Base-by-base conservation (phyloP, 2,888 invertebrate genomes). In the Smittia sp. region DNA sequence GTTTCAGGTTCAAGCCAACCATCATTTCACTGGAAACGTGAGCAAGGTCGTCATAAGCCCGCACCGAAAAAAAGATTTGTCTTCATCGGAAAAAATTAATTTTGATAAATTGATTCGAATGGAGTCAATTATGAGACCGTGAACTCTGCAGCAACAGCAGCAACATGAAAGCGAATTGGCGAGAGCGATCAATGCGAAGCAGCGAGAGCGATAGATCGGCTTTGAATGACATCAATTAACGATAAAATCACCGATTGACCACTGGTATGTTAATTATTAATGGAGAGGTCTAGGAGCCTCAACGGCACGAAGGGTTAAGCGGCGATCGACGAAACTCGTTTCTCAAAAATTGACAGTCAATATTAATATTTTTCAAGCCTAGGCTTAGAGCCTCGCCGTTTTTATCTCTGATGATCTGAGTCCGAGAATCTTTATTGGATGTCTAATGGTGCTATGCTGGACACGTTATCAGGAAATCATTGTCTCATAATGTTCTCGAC, bases 141-240 rank as follows among this genome's bases (percentile, higher is more conserved):
- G 32, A 32, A 6, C 2, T 46, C 15, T 15, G 2, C 46, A 46
- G 46, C 39, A 39, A 13, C 13, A 13, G 39, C 39, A 39, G 39
- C 39, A 39, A 13, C 39, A 39, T 39, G 39, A 39, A 39, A 39
- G 39, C 39, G 13, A 39, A 9, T 39, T n/a, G 7, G n/a, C n/a
- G n/a, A n/a, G n/a, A n/a, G 39, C 39, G 39, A 39, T 39, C 39
- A 39, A 7, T 13, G 39, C 39, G 13, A 46, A 46, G 32, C 32
- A 32, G 6, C 3, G 46, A 11, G 4, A 46, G n/a, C 3, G 46
- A 46, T n/a, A 6, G 46, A 15, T 46, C 15, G 15, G 46, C 4
- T 62, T 24, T 62, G 62, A 62, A 62, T 62, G 62, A 62, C 62
- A 62, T 62, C 62, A 62, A 62, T 62, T 62, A 62, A 15, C 22